phyloP scores from a whole-genome alignment of 2,888 invertebrate species.

The Aethes cnicana region DNA sequence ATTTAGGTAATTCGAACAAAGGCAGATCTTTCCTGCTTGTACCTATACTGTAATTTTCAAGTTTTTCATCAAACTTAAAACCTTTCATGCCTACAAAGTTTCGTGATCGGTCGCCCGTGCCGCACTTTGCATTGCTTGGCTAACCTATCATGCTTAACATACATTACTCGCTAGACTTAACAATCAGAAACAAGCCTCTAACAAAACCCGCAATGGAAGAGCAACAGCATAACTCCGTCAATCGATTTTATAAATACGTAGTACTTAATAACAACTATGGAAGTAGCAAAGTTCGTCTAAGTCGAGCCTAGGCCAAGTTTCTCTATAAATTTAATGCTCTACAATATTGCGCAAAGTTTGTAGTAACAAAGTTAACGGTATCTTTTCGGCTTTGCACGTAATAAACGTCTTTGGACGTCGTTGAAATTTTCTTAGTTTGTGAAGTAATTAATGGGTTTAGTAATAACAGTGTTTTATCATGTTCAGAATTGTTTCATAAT shows the following conservation, averaged over 20 bases:
- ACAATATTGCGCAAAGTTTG: conserved; percentile 44
- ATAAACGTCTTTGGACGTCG: conserved; percentile 28
- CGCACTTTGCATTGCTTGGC: neutral
- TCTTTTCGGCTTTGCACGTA: conserved; percentile 37
- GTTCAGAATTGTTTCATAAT: no score
- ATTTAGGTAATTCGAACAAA: no score
- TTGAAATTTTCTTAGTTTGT: conserved; percentile 17
- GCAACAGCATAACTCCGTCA: conserved; percentile 29
- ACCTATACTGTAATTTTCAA: conserved; percentile 38
- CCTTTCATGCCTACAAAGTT: conserved; percentile 39
- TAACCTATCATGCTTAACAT: neutral
- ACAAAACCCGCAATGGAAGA: conserved; percentile 14
- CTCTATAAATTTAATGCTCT: conserved; percentile 56
- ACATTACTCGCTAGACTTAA: neutral
- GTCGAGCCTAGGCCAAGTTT: conserved; percentile 45
- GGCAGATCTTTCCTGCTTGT: neutral
- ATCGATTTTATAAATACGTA: conserved; percentile 38
- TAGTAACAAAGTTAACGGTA: conserved; percentile 35
- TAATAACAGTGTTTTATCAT: no score
- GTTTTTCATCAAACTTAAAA: conserved; percentile 45
- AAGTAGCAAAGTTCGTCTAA: conserved; percentile 43
- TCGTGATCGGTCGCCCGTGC: conserved; percentile 37
- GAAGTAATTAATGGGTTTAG: neutral
- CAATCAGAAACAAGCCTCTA: neutral
- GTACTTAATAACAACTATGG: conserved; percentile 41